phyloP scores from a whole-genome alignment of 2,888 invertebrate species.

The Odontocolon sp. region DNA sequence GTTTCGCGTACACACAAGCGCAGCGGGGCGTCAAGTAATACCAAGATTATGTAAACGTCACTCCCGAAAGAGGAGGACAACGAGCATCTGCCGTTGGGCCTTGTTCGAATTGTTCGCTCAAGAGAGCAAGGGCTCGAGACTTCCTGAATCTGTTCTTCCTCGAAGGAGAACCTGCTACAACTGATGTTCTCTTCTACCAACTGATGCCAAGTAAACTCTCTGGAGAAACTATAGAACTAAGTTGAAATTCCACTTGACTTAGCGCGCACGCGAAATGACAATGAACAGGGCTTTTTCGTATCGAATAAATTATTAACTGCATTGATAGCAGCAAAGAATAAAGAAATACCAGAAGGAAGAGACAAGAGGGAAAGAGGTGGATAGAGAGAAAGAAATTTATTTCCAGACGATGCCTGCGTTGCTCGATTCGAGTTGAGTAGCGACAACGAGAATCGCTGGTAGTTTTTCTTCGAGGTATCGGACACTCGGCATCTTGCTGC shows the following conservation, averaged over 20 bases:
- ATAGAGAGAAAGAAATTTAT: constrained; percentile 24
- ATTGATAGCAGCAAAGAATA: background rate
- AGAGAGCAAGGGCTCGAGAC: constrained; percentile 27
- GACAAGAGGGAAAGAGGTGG: background rate
- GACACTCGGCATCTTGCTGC: constrained; percentile 54
- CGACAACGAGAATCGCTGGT: constrained; percentile 17
- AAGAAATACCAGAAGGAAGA: background rate
- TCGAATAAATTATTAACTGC: constrained; percentile 25
- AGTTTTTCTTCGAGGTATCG: constrained; percentile 59
- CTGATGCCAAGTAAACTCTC: constrained; percentile 36
- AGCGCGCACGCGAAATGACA: constrained; percentile 22
- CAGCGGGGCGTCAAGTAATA: constrained; percentile 68
- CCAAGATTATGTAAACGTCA: constrained; percentile 78
- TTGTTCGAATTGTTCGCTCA: constrained; percentile 69
- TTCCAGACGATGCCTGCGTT: constrained; percentile 15
- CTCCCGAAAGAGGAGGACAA: constrained; percentile 58
- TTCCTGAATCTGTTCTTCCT: constrained; percentile 53
- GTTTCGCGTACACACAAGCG: constrained; percentile 19
- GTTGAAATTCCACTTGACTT: constrained; percentile 45
- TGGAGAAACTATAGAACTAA: constrained; percentile 21
- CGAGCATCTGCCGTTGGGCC: constrained; percentile 68
- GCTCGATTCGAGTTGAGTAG: constrained; percentile 17
- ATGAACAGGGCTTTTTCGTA: background rate
- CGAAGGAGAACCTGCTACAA: constrained; percentile 27
- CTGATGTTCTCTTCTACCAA: constrained; percentile 30